These are phyloP conservation scores for Mugil cephalus DNA, from an alignment of 2,113 vertebrate genomes.

Conservation along the genomic window DNA sequence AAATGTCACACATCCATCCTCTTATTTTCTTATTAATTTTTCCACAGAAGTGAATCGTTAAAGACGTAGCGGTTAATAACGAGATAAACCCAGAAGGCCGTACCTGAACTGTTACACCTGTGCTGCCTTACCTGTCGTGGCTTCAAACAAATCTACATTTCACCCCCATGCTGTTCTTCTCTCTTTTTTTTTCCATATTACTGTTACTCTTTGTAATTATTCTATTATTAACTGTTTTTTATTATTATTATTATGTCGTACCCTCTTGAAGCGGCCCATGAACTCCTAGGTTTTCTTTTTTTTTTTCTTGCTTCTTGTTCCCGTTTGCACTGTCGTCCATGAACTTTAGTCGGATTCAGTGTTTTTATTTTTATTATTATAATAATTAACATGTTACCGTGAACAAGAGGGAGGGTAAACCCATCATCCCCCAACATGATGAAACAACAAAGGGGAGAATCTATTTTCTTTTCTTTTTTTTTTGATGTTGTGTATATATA, in stretches of 20 bases:
- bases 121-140: slow-evolving; percentile 60
- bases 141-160: slow-evolving; percentile 33
- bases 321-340: slow-evolving; percentile 61
- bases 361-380: slow-evolving; percentile 29
- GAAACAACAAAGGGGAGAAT: slow-evolving; percentile 45
- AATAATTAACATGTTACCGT: slow-evolving; percentile 56
- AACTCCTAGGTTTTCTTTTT: slow-evolving; percentile 34
- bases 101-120: slow-evolving; percentile 38
- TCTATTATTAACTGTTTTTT: slow-evolving; percentile 78
- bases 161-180: slow-evolving; percentile 52
- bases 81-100: not conserved
- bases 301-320: slow-evolving; percentile 43
- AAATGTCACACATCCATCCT: not conserved
- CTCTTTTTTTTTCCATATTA: slow-evolving; percentile 68
- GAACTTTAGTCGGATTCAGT: slow-evolving; percentile 39
- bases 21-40: too few relatives aligned
- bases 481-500: slow-evolving; percentile 74
- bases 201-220: slow-evolving; percentile 79
- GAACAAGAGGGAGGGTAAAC: slow-evolving; percentile 61
- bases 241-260: slow-evolving; percentile 63
- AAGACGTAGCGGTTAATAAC: slow-evolving; percentile 28
- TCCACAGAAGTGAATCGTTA: too few relatives aligned
- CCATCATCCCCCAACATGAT: slow-evolving; percentile 52
- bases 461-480: slow-evolving; percentile 40
- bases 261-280: slow-evolving; percentile 49